phyloP scores from a whole-genome alignment of 2,888 invertebrate genomes.

The Phania funesta region DNA sequence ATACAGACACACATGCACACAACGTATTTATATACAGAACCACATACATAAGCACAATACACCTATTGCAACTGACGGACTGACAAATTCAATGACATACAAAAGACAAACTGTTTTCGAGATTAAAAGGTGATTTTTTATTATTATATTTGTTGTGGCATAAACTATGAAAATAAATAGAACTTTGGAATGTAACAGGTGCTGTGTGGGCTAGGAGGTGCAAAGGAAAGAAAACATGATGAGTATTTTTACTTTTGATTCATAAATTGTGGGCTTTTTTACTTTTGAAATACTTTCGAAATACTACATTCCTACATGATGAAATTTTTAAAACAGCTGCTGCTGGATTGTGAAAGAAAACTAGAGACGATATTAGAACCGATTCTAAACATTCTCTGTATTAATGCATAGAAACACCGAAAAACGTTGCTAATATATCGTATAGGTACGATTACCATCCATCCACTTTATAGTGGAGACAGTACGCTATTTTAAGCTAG shows the following conservation, averaged over 20 bases:
- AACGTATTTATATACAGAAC: no score
- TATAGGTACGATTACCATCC: no score
- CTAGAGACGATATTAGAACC: not conserved
- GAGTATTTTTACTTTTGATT: not conserved
- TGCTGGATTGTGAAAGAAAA: not conserved
- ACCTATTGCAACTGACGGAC: slow-evolving; percentile 55
- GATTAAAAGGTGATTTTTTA: slow-evolving; percentile 36
- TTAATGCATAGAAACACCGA: no score
- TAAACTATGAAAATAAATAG: slow-evolving; percentile 1
- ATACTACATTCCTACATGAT: no score
- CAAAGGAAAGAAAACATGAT: not conserved
- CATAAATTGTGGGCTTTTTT: not conserved
- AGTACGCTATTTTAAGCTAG: no score
- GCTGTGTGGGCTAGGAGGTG: not conserved
- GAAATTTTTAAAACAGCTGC: no score
- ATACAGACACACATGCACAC: no score
- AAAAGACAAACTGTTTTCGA: slow-evolving; percentile 43
- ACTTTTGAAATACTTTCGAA: not conserved
- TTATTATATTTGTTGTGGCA: not conserved
- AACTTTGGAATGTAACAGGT: slow-evolving; percentile 9
- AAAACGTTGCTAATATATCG: no score
- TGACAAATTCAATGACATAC: slow-evolving; percentile 60
- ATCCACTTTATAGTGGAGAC: no score
- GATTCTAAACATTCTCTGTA: not conserved
- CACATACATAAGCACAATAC: no score